Evolutionary conservation across 2,113 vertebrate species (phyloP).

Genomic region (Tapirus terrestris): DNA sequence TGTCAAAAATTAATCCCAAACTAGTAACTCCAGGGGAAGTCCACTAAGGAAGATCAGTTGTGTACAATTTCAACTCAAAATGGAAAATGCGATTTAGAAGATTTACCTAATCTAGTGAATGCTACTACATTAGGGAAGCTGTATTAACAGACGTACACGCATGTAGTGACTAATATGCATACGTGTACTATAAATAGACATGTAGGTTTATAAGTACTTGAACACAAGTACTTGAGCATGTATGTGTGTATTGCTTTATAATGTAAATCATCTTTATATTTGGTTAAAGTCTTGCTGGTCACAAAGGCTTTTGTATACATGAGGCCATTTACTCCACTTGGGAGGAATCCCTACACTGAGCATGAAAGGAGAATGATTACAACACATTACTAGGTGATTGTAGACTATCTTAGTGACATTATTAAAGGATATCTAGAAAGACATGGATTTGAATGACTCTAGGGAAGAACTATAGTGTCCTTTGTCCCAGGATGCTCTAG

Average conservation of each 20-base stretch:
- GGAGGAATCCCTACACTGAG: neutral
- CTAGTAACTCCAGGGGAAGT: constrained; percentile 30
- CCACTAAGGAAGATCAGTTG: constrained; percentile 44
- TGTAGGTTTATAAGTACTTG: neutral
- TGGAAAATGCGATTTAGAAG: constrained; percentile 38
- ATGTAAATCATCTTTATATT: neutral
- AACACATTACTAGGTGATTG: neutral
- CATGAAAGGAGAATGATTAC: neutral
- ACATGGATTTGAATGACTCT: neutral
- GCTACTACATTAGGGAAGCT: neutral
- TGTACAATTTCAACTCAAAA: constrained; percentile 47
- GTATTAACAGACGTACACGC: neutral
- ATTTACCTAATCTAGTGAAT: constrained; percentile 31
- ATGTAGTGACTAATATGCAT: neutral
- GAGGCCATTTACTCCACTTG: neutral
- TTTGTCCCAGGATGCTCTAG: neutral
- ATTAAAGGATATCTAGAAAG: neutral
- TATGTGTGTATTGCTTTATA: neutral
- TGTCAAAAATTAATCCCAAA: constrained; percentile 62
- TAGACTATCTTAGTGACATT: neutral
- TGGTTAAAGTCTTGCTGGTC: neutral
- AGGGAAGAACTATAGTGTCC: neutral
- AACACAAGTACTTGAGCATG: neutral
- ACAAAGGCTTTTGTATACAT: neutral
- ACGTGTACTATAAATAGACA: neutral